Base-by-base conservation (phyloP, 2,797 vertebrate species). In the Syncerus caffer region DNA sequence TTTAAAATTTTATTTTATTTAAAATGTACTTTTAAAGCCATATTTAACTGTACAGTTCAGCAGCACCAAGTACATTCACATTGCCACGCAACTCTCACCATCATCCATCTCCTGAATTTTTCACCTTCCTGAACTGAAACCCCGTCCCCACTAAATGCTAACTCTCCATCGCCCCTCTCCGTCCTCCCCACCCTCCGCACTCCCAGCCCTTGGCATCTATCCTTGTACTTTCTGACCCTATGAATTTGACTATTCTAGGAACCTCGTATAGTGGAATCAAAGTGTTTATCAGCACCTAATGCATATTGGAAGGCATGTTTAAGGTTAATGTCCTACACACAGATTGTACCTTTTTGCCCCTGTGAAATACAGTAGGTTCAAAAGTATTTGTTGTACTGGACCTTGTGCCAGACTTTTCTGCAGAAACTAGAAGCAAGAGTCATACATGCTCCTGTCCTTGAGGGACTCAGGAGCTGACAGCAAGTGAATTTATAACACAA, bases 21-120 rank as follows among this genome's bases (percentile, higher is more conserved):
- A 42, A 42, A 74, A 74, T 14, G 12, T 14, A 74, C 34, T 42
- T 23, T 34, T 67, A 67, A 67, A 74, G 21, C 67, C 34, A 14
- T 42, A 42, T 25, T 25, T 25, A 42, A 42, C 3, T 0, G 38
- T 14, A 42, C 38, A 23, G 23, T 3, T 74, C 12, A 25, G 71
- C 0, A 1, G 38, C 38, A 74, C 38, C 12, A 74, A 7, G 38
- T 74, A 74, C 38, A 7, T 25, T 25, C 71, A 42, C 38, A 7
- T 2, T 42, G 38, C 4, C 0, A 0, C 25, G 3, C 11, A 74
- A 14, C 34, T 25, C 12, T 38, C 34, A 74, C 21, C 12, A 25
- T 74, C 67, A 14, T 74, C 34, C 21, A 25, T 25, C 38, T 42
- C 38, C 38, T 7, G 21, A 42, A 25, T 25, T 74, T 42, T 42